Evolutionary conservation across 2,113 vertebrate species (phyloP).

Genomic region (Myotis lucifugus): DNA sequence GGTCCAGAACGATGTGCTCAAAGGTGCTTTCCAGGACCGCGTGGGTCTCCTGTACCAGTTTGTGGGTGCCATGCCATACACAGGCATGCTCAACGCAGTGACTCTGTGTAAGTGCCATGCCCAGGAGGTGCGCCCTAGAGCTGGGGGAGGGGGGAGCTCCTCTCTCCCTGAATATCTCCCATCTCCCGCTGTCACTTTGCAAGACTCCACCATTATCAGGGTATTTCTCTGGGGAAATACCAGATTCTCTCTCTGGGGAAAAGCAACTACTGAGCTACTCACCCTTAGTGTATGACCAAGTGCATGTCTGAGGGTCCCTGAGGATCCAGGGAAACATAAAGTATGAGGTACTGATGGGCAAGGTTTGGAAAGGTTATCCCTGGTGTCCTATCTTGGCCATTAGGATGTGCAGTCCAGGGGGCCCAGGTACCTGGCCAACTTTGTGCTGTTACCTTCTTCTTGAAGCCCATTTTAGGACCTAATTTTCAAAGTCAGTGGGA

Average conservation of each 20-base stretch:
- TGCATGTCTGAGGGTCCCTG: background rate
- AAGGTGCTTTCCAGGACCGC: slow-evolving; percentile 94
- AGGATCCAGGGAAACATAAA: background rate
- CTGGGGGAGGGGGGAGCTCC: background rate
- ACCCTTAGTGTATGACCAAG: background rate
- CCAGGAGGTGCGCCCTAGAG: background rate
- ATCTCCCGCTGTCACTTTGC: background rate
- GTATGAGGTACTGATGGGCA: background rate
- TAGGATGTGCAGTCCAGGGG: background rate
- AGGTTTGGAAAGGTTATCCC: background rate
- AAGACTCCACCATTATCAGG: background rate
- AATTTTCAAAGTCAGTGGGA: background rate
- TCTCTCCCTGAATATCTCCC: background rate
- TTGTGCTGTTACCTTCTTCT: background rate
- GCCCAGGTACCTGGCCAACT: background rate
- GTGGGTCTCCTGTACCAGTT: slow-evolving; percentile 95
- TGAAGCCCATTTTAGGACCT: background rate
- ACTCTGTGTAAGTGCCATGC: slow-evolving; percentile 91
- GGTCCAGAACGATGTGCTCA: slow-evolving; percentile 85
- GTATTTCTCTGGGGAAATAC: background rate
- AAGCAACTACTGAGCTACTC: background rate
- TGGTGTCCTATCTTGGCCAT: background rate
- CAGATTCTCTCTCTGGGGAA: background rate
- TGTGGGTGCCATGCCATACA: slow-evolving; percentile 91
- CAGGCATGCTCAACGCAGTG: slow-evolving; percentile 95